phyloP scores from a whole-genome alignment of 2,113 vertebrate genomes.

The Daphoenositta chrysoptera region DNA sequence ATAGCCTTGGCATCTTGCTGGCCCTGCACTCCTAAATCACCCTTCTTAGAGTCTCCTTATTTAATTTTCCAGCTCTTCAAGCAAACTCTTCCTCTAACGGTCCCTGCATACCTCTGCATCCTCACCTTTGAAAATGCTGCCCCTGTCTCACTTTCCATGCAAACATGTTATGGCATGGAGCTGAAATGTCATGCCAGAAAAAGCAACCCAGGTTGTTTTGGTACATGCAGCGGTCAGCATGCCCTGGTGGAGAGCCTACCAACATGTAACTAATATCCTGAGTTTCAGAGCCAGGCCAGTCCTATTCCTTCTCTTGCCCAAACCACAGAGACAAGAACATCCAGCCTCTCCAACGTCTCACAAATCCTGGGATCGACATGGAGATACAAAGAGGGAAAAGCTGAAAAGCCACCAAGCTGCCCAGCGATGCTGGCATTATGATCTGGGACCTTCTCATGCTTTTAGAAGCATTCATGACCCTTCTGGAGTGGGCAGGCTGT shows the following conservation, averaged over 20 bases:
- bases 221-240: neutral
- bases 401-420: neutral
- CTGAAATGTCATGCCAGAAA: conserved; percentile 13
- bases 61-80: conserved; percentile 15
- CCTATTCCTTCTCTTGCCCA: neutral
- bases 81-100: neutral
- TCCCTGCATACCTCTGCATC: neutral
- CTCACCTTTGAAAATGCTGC: neutral
- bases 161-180: neutral
- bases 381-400: neutral
- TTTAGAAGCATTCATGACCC: neutral
- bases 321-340: neutral
- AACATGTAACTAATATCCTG: neutral
- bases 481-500: neutral
- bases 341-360: neutral
- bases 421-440: neutral
- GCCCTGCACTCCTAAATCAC: neutral
- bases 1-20: neutral
- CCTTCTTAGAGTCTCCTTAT: neutral
- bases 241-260: neutral
- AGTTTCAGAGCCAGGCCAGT: neutral
- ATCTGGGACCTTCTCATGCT: neutral
- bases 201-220: conserved; percentile 19
- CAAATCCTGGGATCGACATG: accelerated
- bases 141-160: neutral